Evolutionary conservation across 2,113 vertebrate species (phyloP).

Genomic region (Stegostoma tigrinum): DNA sequence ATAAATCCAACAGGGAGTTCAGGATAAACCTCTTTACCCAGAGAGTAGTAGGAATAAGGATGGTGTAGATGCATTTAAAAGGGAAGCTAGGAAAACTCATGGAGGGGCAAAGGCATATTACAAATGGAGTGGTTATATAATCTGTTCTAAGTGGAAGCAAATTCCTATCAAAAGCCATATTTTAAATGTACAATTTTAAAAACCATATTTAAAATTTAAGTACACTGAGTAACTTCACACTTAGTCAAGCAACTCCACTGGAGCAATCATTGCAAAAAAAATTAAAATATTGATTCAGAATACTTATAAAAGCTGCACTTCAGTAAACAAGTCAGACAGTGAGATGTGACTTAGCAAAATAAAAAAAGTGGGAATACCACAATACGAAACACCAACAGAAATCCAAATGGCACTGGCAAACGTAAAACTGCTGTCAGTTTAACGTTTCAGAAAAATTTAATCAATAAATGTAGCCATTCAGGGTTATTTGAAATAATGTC

Average conservation of each 20-base stretch:
- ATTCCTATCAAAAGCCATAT: conserved; percentile 25
- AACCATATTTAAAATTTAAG: conserved; percentile 17
- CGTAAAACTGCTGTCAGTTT: background rate
- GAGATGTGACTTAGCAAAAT: background rate
- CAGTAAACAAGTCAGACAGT: conserved; percentile 43
- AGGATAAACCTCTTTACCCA: background rate
- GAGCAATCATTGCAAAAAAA: conserved; percentile 45
- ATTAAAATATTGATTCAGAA: conserved; percentile 55
- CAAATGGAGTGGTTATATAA: background rate
- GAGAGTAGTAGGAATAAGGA: background rate
- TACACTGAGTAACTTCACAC: conserved; percentile 27
- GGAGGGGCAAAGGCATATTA: background rate
- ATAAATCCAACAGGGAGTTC: background rate
- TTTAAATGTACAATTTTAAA: conserved; percentile 23
- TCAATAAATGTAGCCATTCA: background rate
- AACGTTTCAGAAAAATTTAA: background rate
- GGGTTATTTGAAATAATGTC: background rate
- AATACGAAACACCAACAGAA: background rate
- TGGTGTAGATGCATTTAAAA: too few relatives aligned
- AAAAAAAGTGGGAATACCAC: background rate
- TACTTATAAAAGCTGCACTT: conserved; percentile 44
- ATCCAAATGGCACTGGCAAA: background rate
- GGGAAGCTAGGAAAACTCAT: too few relatives aligned
- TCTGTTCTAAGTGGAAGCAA: background rate
- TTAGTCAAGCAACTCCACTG: conserved; percentile 42